Base-by-base conservation (phyloP, 23 tunicate species). In the Styela clava region DNA sequence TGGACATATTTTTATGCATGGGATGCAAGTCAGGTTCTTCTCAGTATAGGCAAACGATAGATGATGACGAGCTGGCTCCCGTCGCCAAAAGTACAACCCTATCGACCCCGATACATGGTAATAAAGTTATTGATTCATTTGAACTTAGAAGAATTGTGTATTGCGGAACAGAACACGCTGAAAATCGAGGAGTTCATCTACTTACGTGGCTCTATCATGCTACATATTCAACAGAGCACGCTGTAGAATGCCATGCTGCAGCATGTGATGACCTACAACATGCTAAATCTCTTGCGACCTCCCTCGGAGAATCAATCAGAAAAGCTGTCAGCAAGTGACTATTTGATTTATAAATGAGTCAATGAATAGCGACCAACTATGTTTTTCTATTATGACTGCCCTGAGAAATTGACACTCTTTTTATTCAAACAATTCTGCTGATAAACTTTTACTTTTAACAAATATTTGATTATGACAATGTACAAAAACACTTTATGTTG, bases 191-290 rank as follows among this genome's bases (percentile, higher is more conserved):
- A 25, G 31, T 27, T 5, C 29, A 52, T 0, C 34, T 86, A 35
- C 79, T 91, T 24, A 37, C 52, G 12, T 91, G 97, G 97, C 63
- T 91, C 18, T 86, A 81, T 44, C 82, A 85, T 52, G 30, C 69
- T 2, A 84, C 52, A 3, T 37, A 68, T 7, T 87, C 79, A 31
- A 77, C 69, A 30, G 79, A 62, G 18, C 69, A 28, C 24, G 63
- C 84, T 21, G 78, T 83, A 3, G 86, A 91, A 78, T 91, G 89
- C 34, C 74, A 86, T 70, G 89, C 87, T 12, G 76, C 72, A 19
- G 86, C 78, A 62, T 91, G 97, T 74, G 97, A 91, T 33, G 97
- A 91, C 83, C 36, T 69, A 2, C 82, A 83, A n/a, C 97, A 91
- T 52, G 97, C 97, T 3, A 74, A 81, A 62, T 31, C 21, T 22